Conservation (phyloP, 92 coral and sea anemone genomes). For the Porites cylindrica region DNA sequence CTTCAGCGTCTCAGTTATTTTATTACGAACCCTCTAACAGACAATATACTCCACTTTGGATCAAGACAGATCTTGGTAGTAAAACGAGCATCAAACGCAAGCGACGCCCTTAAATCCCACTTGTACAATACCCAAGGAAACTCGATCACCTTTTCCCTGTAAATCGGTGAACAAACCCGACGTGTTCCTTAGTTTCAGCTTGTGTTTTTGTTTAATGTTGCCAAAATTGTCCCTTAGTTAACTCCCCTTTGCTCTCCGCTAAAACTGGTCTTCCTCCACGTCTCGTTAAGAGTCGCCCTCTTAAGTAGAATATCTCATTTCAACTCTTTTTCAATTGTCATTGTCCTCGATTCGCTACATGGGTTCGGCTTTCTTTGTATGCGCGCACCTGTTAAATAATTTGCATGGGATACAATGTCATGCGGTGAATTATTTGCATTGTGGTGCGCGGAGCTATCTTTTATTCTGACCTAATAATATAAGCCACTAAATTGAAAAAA, state of each 20-base stretch:
- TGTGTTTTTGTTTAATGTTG: neutral
- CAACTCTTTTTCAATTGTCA: conserved; percentile 4
- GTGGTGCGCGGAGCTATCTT: neutral
- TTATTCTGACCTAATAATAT: neutral
- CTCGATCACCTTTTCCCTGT: neutral
- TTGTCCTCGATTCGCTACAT: neutral
- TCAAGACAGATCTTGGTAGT: neutral
- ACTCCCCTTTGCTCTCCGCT: neutral
- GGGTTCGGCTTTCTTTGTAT: neutral
- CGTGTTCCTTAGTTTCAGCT: conserved; percentile 3
- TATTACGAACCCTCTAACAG: neutral
- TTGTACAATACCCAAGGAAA: neutral
- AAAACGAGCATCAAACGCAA: neutral
- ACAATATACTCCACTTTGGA: neutral
- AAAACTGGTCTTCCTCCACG: neutral
- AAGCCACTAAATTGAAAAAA: neutral
- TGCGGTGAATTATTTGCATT: neutral
- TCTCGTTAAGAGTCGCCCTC: neutral
- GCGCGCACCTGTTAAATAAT: conserved; percentile 14
- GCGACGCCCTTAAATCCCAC: neutral
- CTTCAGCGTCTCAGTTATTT: neutral
- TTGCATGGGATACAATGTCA: conserved; percentile 10
- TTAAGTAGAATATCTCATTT: neutral
- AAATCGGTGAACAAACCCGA: neutral
- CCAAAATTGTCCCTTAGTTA: neutral